A percentile compares a stretch with the other conserved stretches of the same genome.
Conservation (phyloP, 2,113 vertebrate species). For the Ammodytes marinus region DNA sequence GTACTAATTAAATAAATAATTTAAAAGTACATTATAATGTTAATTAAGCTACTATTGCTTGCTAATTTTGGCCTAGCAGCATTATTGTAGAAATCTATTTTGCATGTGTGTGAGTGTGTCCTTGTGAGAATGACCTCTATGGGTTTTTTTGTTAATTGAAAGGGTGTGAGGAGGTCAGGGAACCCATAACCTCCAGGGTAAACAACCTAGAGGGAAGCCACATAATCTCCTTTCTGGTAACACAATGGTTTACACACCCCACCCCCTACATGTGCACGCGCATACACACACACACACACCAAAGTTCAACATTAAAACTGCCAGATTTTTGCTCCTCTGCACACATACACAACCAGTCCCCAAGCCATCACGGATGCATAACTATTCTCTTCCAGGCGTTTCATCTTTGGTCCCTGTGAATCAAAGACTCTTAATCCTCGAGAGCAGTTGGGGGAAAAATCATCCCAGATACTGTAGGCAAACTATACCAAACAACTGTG, state of each 20-base stretch:
- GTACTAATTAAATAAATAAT: neutral
- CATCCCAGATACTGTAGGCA: conserved; percentile 54
- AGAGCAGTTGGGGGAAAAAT: conserved; percentile 58
- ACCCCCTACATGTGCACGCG: conserved; percentile 1
- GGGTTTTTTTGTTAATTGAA: conserved; percentile 15
- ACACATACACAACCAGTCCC: conserved; percentile 47
- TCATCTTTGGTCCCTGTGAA: conserved; percentile 66
- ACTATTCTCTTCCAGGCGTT: conserved; percentile 48
- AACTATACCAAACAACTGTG: conserved; percentile 62
- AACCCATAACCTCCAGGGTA: conserved; percentile 39
- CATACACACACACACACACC: conserved; percentile 26
- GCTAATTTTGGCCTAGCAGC: neutral
- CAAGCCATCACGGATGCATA: conserved; percentile 12
- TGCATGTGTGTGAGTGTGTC: neutral
- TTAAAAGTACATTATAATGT: neutral
- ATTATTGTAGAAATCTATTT: neutral
- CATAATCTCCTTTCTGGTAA: conserved; percentile 19
- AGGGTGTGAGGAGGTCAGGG: conserved; percentile 43
- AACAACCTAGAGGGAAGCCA: conserved; percentile 28
- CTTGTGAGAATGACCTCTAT: conserved; percentile 4
- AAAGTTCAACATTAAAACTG: conserved; percentile 45
- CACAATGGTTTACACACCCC: neutral
- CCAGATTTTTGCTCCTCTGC: conserved; percentile 35
- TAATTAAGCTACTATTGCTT: neutral
- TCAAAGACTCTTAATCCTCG: conserved; percentile 67